Evolutionary conservation across 2,888 invertebrate species (phyloP).

Genomic region (Epistrophe grossulariae): DNA sequence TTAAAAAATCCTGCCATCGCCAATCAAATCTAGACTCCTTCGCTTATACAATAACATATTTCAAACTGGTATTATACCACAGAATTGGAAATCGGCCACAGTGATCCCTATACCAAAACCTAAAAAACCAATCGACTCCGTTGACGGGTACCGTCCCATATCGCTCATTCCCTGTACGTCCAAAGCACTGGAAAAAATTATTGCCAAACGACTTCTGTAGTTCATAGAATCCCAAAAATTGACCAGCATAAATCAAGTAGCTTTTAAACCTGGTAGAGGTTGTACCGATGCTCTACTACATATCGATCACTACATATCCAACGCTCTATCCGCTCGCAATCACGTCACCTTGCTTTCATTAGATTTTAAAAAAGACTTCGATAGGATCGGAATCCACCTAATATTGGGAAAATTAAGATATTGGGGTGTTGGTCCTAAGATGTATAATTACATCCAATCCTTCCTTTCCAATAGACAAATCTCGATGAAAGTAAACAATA

Average conservation of each 20-base stretch:
- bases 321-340: background rate
- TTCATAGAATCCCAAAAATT: background rate
- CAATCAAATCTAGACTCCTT: background rate
- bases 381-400: constrained; percentile 8
- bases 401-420: background rate
- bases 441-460: constrained; percentile 10
- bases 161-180: background rate
- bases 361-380: constrained; percentile 3
- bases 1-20: too few relatives aligned
- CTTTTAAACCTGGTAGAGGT: background rate
- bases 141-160: constrained; percentile 1
- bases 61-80: background rate
- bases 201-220: background rate
- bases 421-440: constrained; percentile 17
- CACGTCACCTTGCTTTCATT: background rate
- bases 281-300: background rate
- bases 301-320: too few relatives aligned
- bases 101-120: background rate
- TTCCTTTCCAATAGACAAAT: constrained; percentile 18
- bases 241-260: background rate
- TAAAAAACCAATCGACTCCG: background rate
- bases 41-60: background rate
- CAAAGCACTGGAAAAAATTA: background rate
- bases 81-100: background rate
- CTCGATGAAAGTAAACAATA: background rate